These are phyloP conservation scores for Kryptolebias ocellatus DNA, from an alignment of 2,797 vertebrate genomes.

Conservation along the genomic window DNA sequence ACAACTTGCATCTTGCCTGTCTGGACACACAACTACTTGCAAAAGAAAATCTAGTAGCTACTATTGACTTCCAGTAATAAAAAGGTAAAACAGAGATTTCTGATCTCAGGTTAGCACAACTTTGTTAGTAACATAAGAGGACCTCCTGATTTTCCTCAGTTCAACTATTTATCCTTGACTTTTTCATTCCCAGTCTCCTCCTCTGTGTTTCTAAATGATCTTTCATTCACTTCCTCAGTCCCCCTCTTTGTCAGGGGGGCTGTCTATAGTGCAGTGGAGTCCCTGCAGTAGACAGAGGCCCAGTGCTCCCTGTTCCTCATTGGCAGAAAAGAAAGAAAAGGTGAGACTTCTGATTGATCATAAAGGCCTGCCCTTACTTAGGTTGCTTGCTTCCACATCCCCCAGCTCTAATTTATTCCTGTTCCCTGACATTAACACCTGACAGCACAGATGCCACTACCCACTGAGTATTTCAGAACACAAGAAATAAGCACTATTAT, in stretches of 20 bases:
- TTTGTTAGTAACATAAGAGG: constrained; percentile 55
- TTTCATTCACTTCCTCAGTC: constrained; percentile 18
- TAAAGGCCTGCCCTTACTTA: constrained; percentile 13
- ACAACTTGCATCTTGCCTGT: constrained; percentile 2
- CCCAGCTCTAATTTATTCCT: constrained; percentile 40
- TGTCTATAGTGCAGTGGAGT: constrained; percentile 30
- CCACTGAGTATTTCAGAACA: neutral
- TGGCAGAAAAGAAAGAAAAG: constrained; percentile 54
- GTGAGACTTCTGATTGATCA: constrained; percentile 56
- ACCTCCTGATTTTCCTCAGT: constrained; percentile 11
- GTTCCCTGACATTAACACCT: constrained; percentile 18
- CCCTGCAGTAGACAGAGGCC: constrained; percentile 35
- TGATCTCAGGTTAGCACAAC: constrained; percentile 68
- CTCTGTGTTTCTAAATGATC: constrained; percentile 34
- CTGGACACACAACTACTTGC: constrained; percentile 12
- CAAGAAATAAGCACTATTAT: neutral
- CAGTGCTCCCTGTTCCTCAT: constrained; percentile 40
- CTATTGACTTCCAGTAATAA: constrained; percentile 56
- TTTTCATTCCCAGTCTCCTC: constrained; percentile 6
- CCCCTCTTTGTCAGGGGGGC: constrained; percentile 22
- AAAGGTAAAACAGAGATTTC: constrained; percentile 51
- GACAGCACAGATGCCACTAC: constrained; percentile 8
- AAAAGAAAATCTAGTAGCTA: constrained; percentile 18
- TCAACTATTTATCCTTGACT: constrained; percentile 14
- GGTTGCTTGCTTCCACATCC: constrained; percentile 18